Evolutionary conservation across 2,888 invertebrate species (phyloP), one percentile per base, ranked within the genome.

Genomic region (Drosophila suboccidentalis): DNA sequence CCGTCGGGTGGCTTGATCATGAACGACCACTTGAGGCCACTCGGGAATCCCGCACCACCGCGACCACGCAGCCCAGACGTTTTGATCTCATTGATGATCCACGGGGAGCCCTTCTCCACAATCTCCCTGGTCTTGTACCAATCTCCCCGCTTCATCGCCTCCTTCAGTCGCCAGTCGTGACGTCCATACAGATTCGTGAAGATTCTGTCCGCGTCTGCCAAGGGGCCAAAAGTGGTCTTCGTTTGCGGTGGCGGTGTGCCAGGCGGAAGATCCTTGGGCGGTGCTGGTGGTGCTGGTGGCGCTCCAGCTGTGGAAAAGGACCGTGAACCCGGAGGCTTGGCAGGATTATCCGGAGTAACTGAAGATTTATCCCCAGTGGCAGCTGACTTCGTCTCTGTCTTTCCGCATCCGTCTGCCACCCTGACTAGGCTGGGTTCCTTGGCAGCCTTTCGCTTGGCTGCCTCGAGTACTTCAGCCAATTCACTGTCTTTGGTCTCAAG

Each of bases 1-100:
- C 98, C 98, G 92, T 98, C 98, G 0, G 95, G 94, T 0, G 99
- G 99, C 91, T 98, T 98, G 91, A 97, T 98, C 99, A 99, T 99
- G 93, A 99, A 99, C 9, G 98, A 98, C 99, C 99, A 99, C 92
- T 99, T 99, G 96, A 99, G 97, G 11, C 99, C 99, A 2, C 98
- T 96, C 0, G 99, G 99, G 92, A 99, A 99, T 65, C 99, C 99
- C 44, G 99, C 99, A 1, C 99, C 99, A 13, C 99, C 99, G 41
- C 99, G 95, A 3, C 99, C 99, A 76, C 99, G 95, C 34, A 99
- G 55, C 0, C 99, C 99, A 0, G 99, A 99, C 13, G 95, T 95
- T 93, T 98, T 98, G 19, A 99, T 94, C 93, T 99, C 99, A 94
- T 97, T 97, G 87, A 99, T 95, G 82, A 99, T 98, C 98, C 99